Percentiles rank a stretch among this genome's conserved stretches.
phyloP scores from a whole-genome alignment of 1,140 invertebrate genomes.

The Listronotus bonariensis region DNA sequence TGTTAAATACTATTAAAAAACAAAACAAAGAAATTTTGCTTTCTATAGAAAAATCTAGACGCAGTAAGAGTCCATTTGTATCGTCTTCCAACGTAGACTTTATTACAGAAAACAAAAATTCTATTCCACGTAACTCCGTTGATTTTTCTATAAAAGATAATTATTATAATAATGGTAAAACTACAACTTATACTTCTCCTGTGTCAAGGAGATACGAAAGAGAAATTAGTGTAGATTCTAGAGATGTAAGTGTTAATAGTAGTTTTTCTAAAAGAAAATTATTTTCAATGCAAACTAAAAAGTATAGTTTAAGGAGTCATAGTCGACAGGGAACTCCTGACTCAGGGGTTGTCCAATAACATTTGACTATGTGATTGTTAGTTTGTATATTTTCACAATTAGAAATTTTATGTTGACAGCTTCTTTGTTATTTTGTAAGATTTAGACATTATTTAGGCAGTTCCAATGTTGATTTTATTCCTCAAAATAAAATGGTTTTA shows the following conservation, averaged over 20 bases:
- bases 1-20: conserved; percentile 38
- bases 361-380: too few relatives aligned
- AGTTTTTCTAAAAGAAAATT: conserved; percentile 11
- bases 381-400: too few relatives aligned
- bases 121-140: not conserved
- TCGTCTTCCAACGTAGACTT: conserved; percentile 3
- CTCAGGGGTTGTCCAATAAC: conserved; percentile 22
- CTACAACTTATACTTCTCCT: too few relatives aligned
- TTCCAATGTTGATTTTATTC: too few relatives aligned
- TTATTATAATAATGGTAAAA: too few relatives aligned
- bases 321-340: conserved; percentile 38
- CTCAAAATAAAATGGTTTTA: too few relatives aligned
- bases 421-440: too few relatives aligned
- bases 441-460: too few relatives aligned
- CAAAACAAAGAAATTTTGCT: conserved; percentile 43
- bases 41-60: conserved; percentile 18
- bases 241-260: conserved; percentile 1
- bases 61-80: conserved; percentile 3
- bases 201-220: not conserved
- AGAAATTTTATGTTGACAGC: too few relatives aligned
- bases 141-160: not conserved
- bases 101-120: conserved; percentile 4
- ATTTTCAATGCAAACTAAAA: conserved; percentile 6
- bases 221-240: conserved; percentile 7
- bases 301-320: conserved; percentile 33